Evolutionary conservation across 2,797 vertebrate genomes (phyloP).

Genomic region (Aselliscus stoliczkanus): DNA sequence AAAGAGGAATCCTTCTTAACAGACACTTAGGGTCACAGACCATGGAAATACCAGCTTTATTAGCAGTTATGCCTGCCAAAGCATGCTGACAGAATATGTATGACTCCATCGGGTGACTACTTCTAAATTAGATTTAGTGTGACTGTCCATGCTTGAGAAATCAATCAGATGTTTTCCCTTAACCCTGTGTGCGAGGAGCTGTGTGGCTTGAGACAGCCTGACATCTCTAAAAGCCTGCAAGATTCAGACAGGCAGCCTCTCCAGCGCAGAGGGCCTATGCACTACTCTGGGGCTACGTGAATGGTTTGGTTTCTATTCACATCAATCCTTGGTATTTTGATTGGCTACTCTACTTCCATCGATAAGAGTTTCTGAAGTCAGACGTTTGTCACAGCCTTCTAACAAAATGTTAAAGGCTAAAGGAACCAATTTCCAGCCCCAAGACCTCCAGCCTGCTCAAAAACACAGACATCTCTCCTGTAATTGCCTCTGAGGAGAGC

Average conservation of each 20-base stretch:
- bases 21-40: neutral
- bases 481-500: neutral
- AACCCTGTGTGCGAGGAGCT: neutral
- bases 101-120: neutral
- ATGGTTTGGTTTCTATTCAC: neutral
- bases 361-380: neutral
- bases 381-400: conserved; percentile 8
- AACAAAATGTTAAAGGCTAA: neutral
- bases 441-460: neutral
- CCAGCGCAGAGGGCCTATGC: accelerated
- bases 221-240: neutral
- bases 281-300: neutral
- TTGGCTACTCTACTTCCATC: neutral
- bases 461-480: neutral
- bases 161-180: neutral
- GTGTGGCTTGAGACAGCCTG: neutral
- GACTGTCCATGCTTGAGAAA: neutral
- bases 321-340: neutral
- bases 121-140: neutral
- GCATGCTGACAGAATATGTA: neutral
- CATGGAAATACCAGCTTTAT: neutral
- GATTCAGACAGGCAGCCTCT: neutral
- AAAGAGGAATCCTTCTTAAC: neutral
- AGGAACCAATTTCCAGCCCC: neutral
- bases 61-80: neutral